Evolutionary conservation across 2,888 invertebrate species (phyloP).

Genomic region (Pharmacophagus antenor): DNA sequence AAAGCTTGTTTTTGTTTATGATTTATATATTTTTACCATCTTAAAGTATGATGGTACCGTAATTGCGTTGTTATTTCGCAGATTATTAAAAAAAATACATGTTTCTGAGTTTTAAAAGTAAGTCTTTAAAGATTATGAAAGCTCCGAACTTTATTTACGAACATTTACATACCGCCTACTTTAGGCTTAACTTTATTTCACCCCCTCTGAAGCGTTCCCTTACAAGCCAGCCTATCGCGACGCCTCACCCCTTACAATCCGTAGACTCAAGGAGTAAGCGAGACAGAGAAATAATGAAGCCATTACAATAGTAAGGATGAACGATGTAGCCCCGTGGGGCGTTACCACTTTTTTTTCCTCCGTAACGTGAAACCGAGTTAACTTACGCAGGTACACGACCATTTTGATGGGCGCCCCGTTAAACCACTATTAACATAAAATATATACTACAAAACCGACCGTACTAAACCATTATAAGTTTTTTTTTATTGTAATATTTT

Average conservation of each 20-base stretch:
- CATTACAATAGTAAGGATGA: conserved; percentile 34
- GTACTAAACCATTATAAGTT: neutral
- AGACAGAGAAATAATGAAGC: conserved; percentile 52
- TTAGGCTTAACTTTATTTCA: conserved; percentile 68
- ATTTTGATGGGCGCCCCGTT: conserved; percentile 6
- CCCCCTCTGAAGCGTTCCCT: conserved; percentile 47
- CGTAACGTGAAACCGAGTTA: neutral
- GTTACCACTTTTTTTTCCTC: conserved; percentile 29
- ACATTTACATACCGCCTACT: conserved; percentile 38
- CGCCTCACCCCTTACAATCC: conserved; percentile 40
- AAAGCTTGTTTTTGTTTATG: no score
- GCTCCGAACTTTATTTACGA: conserved; percentile 10
- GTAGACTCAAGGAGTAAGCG: conserved; percentile 47
- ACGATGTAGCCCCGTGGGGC: conserved; percentile 39
- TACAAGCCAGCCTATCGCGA: conserved; percentile 50
- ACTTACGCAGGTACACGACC: conserved; percentile 22
- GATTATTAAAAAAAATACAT: no score
- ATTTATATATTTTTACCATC: no score
- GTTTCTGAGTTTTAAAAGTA: no score
- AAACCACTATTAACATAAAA: neutral
- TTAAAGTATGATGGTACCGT: no score
- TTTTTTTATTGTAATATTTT: neutral
- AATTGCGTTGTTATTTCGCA: no score
- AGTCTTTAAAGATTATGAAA: neutral
- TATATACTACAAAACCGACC: neutral